Percentiles rank a stretch among this genome's conserved stretches.
These are phyloP conservation scores for Romanogobio albipinnatus DNA, from an alignment of 2,113 vertebrate genomes.

Conservation along the genomic window DNA sequence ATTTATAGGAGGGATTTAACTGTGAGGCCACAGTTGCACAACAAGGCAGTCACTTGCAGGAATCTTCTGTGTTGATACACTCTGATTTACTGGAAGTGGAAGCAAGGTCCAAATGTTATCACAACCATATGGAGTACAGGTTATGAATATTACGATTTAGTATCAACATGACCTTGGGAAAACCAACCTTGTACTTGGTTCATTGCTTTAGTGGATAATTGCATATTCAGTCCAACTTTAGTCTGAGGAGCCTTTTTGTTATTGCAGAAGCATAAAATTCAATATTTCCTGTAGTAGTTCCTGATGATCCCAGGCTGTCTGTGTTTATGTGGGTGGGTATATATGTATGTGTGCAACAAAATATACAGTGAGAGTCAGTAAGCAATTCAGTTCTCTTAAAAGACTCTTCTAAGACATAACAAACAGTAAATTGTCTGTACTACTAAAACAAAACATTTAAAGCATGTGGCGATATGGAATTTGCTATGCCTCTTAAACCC, in stretches of 20 bases:
- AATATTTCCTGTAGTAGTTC: neutral
- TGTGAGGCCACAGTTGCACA: slow-evolving; percentile 70
- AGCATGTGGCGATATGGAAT: neutral
- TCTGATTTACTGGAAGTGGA: slow-evolving; percentile 70
- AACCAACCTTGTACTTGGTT: neutral
- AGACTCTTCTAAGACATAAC: slow-evolving; percentile 22
- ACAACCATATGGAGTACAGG: slow-evolving; percentile 47
- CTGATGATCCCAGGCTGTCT: neutral
- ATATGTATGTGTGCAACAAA: slow-evolving; percentile 28
- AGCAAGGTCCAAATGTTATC: slow-evolving; percentile 76
- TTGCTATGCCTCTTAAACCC: slow-evolving; percentile 10
- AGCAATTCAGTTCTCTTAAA: slow-evolving; percentile 24
- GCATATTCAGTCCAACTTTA: neutral
- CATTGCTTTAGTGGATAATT: slow-evolving; percentile 20
- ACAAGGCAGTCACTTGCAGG: slow-evolving; percentile 62
- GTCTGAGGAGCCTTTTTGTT: slow-evolving; percentile 5
- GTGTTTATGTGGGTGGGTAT: neutral
- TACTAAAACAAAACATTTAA: slow-evolving; percentile 25
- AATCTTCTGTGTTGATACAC: slow-evolving; percentile 65
- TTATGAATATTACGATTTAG: slow-evolving; percentile 36
- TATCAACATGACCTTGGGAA: slow-evolving; percentile 18
- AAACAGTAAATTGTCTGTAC: slow-evolving; percentile 27
- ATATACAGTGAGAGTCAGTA: slow-evolving; percentile 15
- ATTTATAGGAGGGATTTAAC: slow-evolving; percentile 50
- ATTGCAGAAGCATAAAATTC: neutral